These are phyloP conservation scores for Lasius platythorax DNA, from an alignment of 2,888 invertebrate species.

Conservation along the genomic window DNA sequence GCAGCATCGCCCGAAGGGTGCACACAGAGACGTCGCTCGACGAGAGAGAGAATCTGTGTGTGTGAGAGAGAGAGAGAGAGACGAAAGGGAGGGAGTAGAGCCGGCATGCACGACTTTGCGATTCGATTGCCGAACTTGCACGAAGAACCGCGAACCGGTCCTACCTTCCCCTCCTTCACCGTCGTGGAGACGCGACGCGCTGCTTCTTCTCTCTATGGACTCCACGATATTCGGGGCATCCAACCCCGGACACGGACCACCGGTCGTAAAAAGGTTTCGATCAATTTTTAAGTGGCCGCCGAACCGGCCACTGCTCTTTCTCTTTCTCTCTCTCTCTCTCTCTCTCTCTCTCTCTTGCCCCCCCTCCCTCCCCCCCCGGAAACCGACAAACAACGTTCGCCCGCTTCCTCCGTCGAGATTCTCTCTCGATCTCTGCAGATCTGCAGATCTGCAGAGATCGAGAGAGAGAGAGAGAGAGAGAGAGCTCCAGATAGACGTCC, in stretches of 20 bases:
- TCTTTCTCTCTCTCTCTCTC: constrained; percentile 1
- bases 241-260: constrained; percentile 63
- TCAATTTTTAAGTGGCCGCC: constrained; percentile 75
- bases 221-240: constrained; percentile 70
- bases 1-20: constrained; percentile 22
- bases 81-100: not conserved
- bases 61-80: not conserved
- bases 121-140: constrained; percentile 73
- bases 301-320: constrained; percentile 17
- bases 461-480: constrained; percentile 9
- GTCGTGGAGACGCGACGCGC: constrained; percentile 28
- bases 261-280: constrained; percentile 74
- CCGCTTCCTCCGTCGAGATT: constrained; percentile 19
- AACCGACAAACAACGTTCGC: constrained; percentile 40
- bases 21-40: constrained; percentile 1
- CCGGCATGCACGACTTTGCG: constrained; percentile 69
- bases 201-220: constrained; percentile 41
- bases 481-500: constrained; percentile 57
- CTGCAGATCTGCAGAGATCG: constrained; percentile 20
- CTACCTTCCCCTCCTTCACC: constrained; percentile 62
- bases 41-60: not conserved
- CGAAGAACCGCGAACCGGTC: constrained; percentile 76
- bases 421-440: constrained; percentile 13
- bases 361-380: not conserved
- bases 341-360: not conserved